Base-by-base conservation (phyloP, 2,797 vertebrate species). In the Vipera ursinii region DNA sequence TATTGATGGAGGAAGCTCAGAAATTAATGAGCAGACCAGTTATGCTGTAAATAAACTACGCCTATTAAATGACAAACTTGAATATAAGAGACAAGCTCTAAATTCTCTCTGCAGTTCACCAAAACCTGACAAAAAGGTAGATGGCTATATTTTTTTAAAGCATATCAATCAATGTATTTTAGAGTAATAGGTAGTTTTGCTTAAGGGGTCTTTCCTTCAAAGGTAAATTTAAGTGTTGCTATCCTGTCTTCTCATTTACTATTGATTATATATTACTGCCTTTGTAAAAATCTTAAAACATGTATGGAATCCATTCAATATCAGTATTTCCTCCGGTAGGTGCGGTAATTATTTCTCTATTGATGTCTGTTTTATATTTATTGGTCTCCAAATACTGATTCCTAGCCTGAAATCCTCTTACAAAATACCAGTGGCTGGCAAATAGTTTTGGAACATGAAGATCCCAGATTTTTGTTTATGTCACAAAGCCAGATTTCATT, bases 111-210 rank as follows among this genome's bases (percentile, higher is more conserved):
- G 98, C 96, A 99, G 98, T 24, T 99, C 99, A 89, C 99, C 99
- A 89, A 99, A 99, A 96, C 99, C 99, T 1, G 99, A 99, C 98
- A 99, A 98, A 97, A 99, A 99, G 99, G 99, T 99, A 97, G 2
- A 14, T 82, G 26, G 65, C 12, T 93, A 56, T 0, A 28, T 0
- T 59, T 2, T 89, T 91, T 4, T 91, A 38, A 51, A 61, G 15
- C 38, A 20, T 86, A 86, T 0, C 8, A 17, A 5, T 63, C 0
- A 22, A 90, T 44, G 82, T 69, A 5, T 89, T 78, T 82, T 65
- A 56, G 5, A 57, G 55, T 0, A 59, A 22, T 59, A 32, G 17
- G 26, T 61, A 82, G 91, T 26, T 26, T 14, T 91, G 0, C 88
- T 94, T 78, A 60, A 86, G 0, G 59, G 26, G 73, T 13, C 0